Evolutionary conservation across 2,888 invertebrate genomes (phyloP), one percentile per base, ranked within the genome.

Genomic region (Cerastis rubricosa): DNA sequence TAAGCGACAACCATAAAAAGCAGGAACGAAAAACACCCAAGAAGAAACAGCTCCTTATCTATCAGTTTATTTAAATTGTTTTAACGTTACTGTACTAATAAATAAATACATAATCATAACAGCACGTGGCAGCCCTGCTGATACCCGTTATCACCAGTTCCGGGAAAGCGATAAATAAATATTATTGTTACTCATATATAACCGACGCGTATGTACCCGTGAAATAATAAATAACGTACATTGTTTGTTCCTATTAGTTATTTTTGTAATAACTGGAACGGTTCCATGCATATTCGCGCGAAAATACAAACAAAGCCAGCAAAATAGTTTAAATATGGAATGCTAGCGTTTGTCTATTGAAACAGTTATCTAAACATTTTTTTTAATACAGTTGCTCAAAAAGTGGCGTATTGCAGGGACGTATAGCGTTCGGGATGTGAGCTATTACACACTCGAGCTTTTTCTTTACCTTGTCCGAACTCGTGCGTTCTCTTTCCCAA

Each of bases 71-170:
- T 66, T 22, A 69, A 47, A 57, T 74, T 57, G 29, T 74, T 79
- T 29, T 65, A 54, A 78, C 11, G 47, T 57, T 51, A 71, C 25
- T n/a, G 22, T 49, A 65, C 9, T 47, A 63, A 63, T 71, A 68
- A 63, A 66, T 72, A 83, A 72, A 65, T 54, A 1, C 40, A 40
- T 75, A 67, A 59, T 70, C 51, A n/a, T 51, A 6, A 3, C 43
- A 7, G 61, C 71, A 51, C 65, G 81, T 61, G 85, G 70, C 85
- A 88, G 73, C 89, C 88, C 88, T 86, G 49, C 70, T 86, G 91
- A 91, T 91, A 91, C 66, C 83, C 29, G 84, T 81, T 92, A 92
- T 92, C 92, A 86, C 75, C 40, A 51, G 91, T 91, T 91, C 91
- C 91, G 90, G 91, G 88, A 90, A 87, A 86, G 86, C 86, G 89